A percentile compares a stretch with the other conserved stretches of the same genome.
Conservation (phyloP, 1,140 invertebrate genomes). For the Camponotus floridanus region DNA sequence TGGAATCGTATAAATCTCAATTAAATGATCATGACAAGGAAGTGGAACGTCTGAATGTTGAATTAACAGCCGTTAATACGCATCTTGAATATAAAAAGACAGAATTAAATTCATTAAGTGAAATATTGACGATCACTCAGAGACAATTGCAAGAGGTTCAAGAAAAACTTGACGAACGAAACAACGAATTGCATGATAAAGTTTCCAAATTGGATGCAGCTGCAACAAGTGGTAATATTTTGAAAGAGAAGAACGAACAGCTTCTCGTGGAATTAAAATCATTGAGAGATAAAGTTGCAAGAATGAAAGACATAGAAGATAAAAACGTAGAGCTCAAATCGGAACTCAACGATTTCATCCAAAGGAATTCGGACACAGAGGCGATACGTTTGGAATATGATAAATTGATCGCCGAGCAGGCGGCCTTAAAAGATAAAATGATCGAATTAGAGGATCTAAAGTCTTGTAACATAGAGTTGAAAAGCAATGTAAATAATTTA, state of each 20-base stretch:
- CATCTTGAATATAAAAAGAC: constrained; percentile 38
- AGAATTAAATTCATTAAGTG: constrained; percentile 60
- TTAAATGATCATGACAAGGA: constrained; percentile 41
- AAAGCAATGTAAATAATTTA: constrained; percentile 54
- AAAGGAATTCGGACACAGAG: constrained; percentile 35
- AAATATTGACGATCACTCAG: constrained; percentile 68
- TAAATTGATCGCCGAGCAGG: constrained; percentile 28
- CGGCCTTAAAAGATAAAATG: constrained; percentile 49
- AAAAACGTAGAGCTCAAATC: constrained; percentile 57
- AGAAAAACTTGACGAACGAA: constrained; percentile 68
- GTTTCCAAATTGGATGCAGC: constrained; percentile 58
- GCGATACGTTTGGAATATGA: constrained; percentile 26
- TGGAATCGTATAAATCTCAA: constrained; percentile 27
- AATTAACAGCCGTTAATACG: constrained; percentile 53
- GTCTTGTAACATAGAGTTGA: constrained; percentile 28
- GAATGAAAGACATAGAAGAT: constrained; percentile 66
- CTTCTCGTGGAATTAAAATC: constrained; percentile 16
- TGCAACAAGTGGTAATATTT: constrained; percentile 43
- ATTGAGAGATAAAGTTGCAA: constrained; percentile 41
- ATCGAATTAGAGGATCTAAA: constrained; percentile 44
- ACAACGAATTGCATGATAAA: constrained; percentile 58
- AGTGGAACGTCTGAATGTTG: constrained; percentile 41
- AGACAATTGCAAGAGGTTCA: constrained; percentile 73
- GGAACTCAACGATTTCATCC: constrained; percentile 45
- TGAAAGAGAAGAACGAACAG: constrained; percentile 60